Percentiles rank a stretch among this genome's conserved stretches.
phyloP scores from a whole-genome alignment of 2,888 invertebrate genomes.

The Stenurella melanura region DNA sequence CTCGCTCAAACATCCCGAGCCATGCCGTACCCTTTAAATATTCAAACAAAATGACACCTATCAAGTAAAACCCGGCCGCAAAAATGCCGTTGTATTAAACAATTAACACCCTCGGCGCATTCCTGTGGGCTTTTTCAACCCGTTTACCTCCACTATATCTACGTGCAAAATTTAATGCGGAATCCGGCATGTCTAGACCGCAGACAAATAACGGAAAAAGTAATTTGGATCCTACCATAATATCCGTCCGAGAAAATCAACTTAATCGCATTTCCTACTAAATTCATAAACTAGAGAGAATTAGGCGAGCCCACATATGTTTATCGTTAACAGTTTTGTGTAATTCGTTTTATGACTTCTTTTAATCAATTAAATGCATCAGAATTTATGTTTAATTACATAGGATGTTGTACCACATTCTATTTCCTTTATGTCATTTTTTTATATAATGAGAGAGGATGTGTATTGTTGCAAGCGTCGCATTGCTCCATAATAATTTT shows the following conservation, averaged over 20 bases:
- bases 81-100: background rate
- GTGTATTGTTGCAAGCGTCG: background rate
- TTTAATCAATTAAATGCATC: constrained; percentile 48
- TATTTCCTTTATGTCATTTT: constrained; percentile 28
- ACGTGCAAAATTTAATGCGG: background rate
- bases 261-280: constrained; percentile 51
- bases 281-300: constrained; percentile 46
- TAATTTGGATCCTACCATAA: constrained; percentile 45
- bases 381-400: constrained; percentile 37
- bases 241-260: constrained; percentile 48
- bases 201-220: constrained; percentile 48
- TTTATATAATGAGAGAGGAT: constrained; percentile 14
- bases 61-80: background rate
- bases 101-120: background rate
- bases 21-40: background rate
- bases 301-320: constrained; percentile 44
- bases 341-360: constrained; percentile 51
- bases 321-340: constrained; percentile 49
- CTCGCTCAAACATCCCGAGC: too few species aligned
- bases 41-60: background rate
- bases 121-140: constrained; percentile 19
- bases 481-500: constrained; percentile 1
- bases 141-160: constrained; percentile 12
- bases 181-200: constrained; percentile 46
- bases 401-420: constrained; percentile 40